Evolutionary conservation across 1,140 invertebrate genomes (phyloP).

Genomic region (Linepithema humile): DNA sequence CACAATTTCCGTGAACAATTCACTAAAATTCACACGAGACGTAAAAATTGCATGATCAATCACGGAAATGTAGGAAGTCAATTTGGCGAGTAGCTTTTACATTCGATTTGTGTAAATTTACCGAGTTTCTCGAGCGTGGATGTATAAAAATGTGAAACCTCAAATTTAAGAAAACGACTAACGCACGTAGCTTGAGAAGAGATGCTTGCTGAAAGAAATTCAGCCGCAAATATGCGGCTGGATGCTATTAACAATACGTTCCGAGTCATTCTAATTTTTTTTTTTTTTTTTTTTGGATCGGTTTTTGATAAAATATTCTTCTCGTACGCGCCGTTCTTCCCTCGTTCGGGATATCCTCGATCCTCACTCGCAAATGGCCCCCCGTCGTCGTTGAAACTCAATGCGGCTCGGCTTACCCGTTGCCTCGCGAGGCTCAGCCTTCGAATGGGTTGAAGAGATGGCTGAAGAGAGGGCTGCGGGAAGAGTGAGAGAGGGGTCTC

Average conservation of each 20-base stretch:
- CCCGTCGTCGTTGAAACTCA: constrained; percentile 28
- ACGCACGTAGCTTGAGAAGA: not conserved
- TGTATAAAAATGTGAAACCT: not conserved
- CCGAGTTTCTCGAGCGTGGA: too few relatives aligned
- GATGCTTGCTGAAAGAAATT: too few relatives aligned
- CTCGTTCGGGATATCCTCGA: not conserved
- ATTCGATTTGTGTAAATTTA: too few relatives aligned
- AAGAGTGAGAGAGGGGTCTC: not conserved
- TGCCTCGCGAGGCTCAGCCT: constrained; percentile 17
- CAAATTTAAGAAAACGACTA: not conserved
- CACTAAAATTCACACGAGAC: too few relatives aligned
- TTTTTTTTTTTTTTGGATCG: too few relatives aligned
- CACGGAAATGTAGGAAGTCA: too few relatives aligned
- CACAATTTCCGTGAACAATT: not conserved
- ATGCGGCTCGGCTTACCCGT: constrained; percentile 31
- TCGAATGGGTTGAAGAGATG: constrained; percentile 23
- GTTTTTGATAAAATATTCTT: constrained; percentile 26
- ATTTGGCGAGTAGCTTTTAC: too few relatives aligned
- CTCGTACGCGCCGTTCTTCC: not conserved
- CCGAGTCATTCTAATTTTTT: not conserved
- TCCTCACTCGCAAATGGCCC: constrained; percentile 18
- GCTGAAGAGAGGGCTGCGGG: not conserved
- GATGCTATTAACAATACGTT: constrained; percentile 22
- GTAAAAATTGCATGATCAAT: too few relatives aligned
- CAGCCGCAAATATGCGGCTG: not conserved